These are phyloP conservation scores for Thalpophila matura DNA, from an alignment of 2,888 invertebrate genomes.

Conservation along the genomic window DNA sequence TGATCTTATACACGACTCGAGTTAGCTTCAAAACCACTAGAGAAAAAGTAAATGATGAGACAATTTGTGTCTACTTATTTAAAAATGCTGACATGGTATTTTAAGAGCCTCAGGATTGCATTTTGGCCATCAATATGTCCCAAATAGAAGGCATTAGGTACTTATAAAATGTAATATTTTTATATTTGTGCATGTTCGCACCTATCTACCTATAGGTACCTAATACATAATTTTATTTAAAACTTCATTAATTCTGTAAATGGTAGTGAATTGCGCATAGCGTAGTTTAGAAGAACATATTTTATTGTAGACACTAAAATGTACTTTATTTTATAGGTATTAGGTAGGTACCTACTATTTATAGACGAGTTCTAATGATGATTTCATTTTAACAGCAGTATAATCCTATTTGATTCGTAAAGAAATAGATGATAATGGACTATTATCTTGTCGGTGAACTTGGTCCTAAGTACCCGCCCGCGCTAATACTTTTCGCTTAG, in stretches of 20 bases:
- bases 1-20: conserved; percentile 56
- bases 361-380: conserved; percentile 16
- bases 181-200: too few relatives aligned
- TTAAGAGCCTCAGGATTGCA: not conserved
- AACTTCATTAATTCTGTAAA: too few relatives aligned
- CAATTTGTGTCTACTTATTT: conserved; percentile 25
- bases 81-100: conserved; percentile 20
- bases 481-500: too few relatives aligned
- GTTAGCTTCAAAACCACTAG: conserved; percentile 34
- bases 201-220: too few relatives aligned
- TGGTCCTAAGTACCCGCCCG: too few relatives aligned
- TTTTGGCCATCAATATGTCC: not conserved
- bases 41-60: conserved; percentile 35
- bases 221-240: not conserved
- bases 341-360: too few relatives aligned
- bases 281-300: too few relatives aligned
- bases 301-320: conserved; percentile 4
- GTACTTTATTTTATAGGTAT: conserved; percentile 12
- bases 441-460: too few relatives aligned
- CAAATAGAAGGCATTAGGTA: too few relatives aligned
- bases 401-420: conserved; percentile 26
- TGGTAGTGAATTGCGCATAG: too few relatives aligned
- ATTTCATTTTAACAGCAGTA: conserved; percentile 32
- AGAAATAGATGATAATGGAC: conserved; percentile 27
- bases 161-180: too few relatives aligned